phyloP scores from a whole-genome alignment of 2,797 vertebrate species.

The Ciconia nigra region DNA sequence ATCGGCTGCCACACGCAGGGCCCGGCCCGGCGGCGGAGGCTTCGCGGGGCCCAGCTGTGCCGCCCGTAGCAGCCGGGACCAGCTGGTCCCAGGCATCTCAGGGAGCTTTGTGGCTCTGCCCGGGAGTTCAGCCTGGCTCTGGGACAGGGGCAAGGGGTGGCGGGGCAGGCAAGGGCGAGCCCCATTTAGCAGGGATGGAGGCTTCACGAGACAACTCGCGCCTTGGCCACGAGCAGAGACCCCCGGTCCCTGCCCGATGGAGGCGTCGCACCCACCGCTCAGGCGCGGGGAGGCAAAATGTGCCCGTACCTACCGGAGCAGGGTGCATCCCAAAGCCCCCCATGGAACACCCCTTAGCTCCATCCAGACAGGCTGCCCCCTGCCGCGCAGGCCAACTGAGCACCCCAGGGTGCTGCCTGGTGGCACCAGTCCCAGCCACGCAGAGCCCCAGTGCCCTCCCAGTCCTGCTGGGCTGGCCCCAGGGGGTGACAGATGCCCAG shows the following conservation, averaged over 20 bases:
- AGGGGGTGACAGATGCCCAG: neutral
- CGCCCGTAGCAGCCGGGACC: neutral
- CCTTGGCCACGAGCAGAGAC: neutral
- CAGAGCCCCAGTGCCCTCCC: neutral
- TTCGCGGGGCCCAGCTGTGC: neutral
- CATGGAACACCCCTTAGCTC: accelerated
- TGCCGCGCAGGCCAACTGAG: neutral
- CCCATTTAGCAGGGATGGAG: neutral
- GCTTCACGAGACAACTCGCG: neutral
- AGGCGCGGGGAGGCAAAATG: accelerated
- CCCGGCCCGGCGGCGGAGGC: accelerated
- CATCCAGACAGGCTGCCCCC: neutral
- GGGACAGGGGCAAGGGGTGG: too few relatives aligned
- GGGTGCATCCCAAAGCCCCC: neutral
- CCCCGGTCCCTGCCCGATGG: accelerated
- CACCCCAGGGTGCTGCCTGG: neutral
- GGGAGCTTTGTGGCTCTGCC: neutral
- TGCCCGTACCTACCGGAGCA: too few relatives aligned
- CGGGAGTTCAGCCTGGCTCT: neutral
- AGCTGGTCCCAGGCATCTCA: neutral
- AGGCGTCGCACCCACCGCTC: neutral
- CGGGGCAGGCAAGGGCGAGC: neutral
- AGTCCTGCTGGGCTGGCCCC: neutral
- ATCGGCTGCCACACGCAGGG: neutral
- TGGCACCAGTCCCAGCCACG: neutral